These are phyloP conservation scores for Drosophila anomalata DNA, from an alignment of 2,888 invertebrate genomes.

Conservation along the genomic window DNA sequence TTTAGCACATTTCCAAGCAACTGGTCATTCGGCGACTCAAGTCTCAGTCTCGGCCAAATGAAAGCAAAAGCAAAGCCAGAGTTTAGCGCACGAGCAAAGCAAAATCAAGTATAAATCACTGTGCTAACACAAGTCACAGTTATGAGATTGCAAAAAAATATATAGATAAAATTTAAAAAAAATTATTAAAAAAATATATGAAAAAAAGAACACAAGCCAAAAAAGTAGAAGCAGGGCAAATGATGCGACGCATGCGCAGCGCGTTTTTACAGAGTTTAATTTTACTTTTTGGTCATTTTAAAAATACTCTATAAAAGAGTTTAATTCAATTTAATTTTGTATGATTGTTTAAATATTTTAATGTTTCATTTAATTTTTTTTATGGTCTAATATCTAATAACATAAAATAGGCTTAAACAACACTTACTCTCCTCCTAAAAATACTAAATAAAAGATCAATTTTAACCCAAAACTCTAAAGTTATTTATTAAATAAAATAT, in stretches of 20 bases:
- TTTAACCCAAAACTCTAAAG: too few species aligned
- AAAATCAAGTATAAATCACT: constrained; percentile 32
- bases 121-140: constrained; percentile 52
- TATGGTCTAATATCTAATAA: too few species aligned
- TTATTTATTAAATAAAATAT: background rate
- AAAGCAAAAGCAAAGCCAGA: constrained; percentile 55
- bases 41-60: constrained; percentile 35
- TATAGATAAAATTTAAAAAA: background rate
- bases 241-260: constrained; percentile 56
- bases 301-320: background rate
- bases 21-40: constrained; percentile 47
- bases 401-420: background rate
- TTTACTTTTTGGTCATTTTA: constrained; percentile 9
- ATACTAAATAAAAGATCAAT: too few species aligned
- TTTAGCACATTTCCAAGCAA: constrained; percentile 57
- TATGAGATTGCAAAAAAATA: constrained; percentile 35
- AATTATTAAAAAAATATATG: background rate
- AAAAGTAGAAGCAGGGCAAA: constrained; percentile 15
- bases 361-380: background rate
- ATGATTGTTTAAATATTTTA: too few species aligned
- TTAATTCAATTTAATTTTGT: background rate
- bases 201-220: constrained; percentile 3
- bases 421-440: background rate
- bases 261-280: constrained; percentile 29
- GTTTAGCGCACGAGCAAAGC: constrained; percentile 35